Evolutionary conservation across 1,140 invertebrate species (phyloP).

Genomic region (Pachypsylla venusta): DNA sequence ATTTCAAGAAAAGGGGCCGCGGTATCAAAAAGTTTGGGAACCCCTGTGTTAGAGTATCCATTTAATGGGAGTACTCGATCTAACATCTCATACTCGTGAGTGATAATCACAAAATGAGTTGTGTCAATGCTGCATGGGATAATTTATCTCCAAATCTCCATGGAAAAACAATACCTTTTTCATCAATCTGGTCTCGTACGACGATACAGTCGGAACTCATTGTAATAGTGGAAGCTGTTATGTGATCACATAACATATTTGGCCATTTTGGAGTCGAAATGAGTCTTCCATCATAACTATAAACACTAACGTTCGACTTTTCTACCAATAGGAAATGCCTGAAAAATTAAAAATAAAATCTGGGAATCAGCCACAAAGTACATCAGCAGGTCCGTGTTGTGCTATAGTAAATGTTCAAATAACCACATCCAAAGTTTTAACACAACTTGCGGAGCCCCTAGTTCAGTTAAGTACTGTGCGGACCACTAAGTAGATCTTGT

Average conservation of each 20-base stretch:
- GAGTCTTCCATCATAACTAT: constrained; percentile 76
- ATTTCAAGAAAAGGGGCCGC: too few relatives aligned
- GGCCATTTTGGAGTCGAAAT: constrained; percentile 63
- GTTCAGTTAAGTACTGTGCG: not conserved
- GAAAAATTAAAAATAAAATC: constrained; percentile 24
- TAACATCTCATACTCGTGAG: too few relatives aligned
- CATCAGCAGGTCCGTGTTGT: too few relatives aligned
- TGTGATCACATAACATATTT: constrained; percentile 45
- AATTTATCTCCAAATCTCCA: constrained; percentile 14
- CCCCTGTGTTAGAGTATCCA: too few relatives aligned
- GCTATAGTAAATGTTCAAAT: too few relatives aligned
- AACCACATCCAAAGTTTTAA: not conserved
- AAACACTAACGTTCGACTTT: constrained; percentile 53
- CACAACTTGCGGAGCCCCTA: not conserved
- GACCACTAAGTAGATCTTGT: not conserved
- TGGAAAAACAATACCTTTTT: constrained; percentile 50
- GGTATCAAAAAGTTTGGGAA: too few relatives aligned
- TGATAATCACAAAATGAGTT: not conserved
- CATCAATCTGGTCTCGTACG: constrained; percentile 62
- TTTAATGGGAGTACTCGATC: too few relatives aligned
- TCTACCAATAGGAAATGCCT: constrained; percentile 77
- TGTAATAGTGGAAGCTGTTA: constrained; percentile 46
- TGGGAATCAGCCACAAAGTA: constrained; percentile 5
- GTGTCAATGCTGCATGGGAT: constrained; percentile 13
- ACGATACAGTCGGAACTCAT: constrained; percentile 71